Evolutionary conservation across 2,888 invertebrate genomes (phyloP), one percentile per base, ranked within the genome.

Genomic region (Diarsia rubi): DNA sequence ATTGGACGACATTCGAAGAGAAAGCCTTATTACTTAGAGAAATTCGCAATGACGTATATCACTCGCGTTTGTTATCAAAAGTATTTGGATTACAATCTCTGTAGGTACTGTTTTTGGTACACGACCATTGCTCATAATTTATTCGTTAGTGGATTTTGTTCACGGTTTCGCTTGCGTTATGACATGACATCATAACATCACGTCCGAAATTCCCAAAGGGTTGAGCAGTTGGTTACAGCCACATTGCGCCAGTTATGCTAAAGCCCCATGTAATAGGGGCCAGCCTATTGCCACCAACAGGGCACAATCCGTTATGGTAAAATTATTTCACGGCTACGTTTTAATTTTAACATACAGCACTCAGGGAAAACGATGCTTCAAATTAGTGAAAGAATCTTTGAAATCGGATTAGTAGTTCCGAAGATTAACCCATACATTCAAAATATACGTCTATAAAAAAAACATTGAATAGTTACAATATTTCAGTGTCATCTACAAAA

Each of bases 21-120:
- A 94, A 94, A 94, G 94, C 92, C 90, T 87, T 78, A 83, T 87
- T 78, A 83, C 91, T 88, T 79, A 83, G 91, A 90, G 92, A 93
- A 92, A 92, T 92, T 90, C 79, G 87, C 86, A 78, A 70, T 75
- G 67, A 88, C 86, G 87, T 87, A 74, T 88, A 87, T 81, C 69
- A 77, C 71, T 72, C 69, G 69, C 71, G 69, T 73, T 86, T 68
- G 64, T 65, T 67, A 67, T 76, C 71, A 73, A 68, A 65, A 45
- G 73, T 63, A 76, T 79, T 73, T 73, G 60, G 52, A 81, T 83
- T 71, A 64, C 47, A 54, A 78, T 81, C 72, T 78, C 19, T 54
- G 49, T n/a, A n/a, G n/a, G n/a, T 68, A 67, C 24, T 0, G 57
- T 21, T 19, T 44, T 37, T 69, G 45, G 45, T 37, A 24, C 19